Conservation (phyloP, 2,888 invertebrate species). For the Chloromyia formosa region DNA sequence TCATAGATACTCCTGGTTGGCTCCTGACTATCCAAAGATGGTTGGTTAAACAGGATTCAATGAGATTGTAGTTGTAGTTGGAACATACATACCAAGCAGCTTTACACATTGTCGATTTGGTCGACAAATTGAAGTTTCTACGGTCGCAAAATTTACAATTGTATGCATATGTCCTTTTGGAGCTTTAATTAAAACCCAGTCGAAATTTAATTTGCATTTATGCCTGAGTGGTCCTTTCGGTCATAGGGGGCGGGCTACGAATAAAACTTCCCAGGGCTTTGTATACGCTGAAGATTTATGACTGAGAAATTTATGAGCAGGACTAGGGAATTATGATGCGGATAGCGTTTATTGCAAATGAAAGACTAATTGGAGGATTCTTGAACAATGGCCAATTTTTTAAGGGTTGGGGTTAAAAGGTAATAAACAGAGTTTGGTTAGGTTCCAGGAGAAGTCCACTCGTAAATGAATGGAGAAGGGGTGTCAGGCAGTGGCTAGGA, state of each 20-base stretch:
- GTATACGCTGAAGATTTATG: constrained; percentile 22
- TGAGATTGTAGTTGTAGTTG: no score
- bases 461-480: no score
- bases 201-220: constrained; percentile 39
- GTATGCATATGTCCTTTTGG: neutral
- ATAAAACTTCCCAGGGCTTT: constrained; percentile 28
- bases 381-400: constrained; percentile 6
- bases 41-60: neutral
- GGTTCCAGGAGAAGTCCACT: no score
- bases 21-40: neutral
- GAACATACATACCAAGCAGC: neutral
- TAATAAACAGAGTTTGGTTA: neutral
- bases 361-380: constrained; percentile 16
- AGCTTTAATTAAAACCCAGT: constrained; percentile 28
- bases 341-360: constrained; percentile 19
- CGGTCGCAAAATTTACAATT: neutral
- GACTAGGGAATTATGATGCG: constrained; percentile 6
- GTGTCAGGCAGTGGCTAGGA: no score
- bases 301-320: constrained; percentile 21
- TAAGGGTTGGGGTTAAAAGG: neutral
- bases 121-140: neutral
- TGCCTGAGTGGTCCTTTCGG: neutral
- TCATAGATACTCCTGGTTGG: neutral
- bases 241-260: neutral
- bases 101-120: neutral